These are phyloP conservation scores for Planococcus citri DNA, from an alignment of 1,140 invertebrate genomes.

Conservation along the genomic window DNA sequence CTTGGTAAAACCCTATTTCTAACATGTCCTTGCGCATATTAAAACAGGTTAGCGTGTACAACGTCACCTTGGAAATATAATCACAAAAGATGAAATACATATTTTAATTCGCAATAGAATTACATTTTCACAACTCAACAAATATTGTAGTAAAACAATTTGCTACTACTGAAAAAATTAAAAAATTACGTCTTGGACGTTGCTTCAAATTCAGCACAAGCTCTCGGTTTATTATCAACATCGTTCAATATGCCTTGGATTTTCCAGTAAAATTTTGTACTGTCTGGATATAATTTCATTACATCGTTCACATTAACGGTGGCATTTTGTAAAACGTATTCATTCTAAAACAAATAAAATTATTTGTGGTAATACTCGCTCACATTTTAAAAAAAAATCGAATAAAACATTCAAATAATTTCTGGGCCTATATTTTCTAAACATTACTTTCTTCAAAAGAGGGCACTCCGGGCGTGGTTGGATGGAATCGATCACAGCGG, in stretches of 20 bases:
- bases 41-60: too few relatives aligned
- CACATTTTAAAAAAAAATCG: background rate
- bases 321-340: background rate
- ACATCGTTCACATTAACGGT: background rate
- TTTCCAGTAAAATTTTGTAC: background rate
- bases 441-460: background rate
- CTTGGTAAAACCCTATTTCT: too few relatives aligned
- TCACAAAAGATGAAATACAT: too few relatives aligned
- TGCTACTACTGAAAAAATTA: too few relatives aligned
- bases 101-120: too few relatives aligned
- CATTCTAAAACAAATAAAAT: background rate
- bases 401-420: background rate
- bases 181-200: background rate
- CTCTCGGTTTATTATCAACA: background rate
- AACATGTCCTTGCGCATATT: too few relatives aligned
- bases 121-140: too few relatives aligned
- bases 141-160: too few relatives aligned
- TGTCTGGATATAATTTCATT: background rate
- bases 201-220: background rate
- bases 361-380: background rate
- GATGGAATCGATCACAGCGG: background rate
- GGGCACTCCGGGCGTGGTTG: background rate
- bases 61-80: too few relatives aligned
- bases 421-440: too few relatives aligned
- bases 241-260: background rate